phyloP scores from a whole-genome alignment of 2,797 vertebrate species.

The Cyprinodon diabolis region DNA sequence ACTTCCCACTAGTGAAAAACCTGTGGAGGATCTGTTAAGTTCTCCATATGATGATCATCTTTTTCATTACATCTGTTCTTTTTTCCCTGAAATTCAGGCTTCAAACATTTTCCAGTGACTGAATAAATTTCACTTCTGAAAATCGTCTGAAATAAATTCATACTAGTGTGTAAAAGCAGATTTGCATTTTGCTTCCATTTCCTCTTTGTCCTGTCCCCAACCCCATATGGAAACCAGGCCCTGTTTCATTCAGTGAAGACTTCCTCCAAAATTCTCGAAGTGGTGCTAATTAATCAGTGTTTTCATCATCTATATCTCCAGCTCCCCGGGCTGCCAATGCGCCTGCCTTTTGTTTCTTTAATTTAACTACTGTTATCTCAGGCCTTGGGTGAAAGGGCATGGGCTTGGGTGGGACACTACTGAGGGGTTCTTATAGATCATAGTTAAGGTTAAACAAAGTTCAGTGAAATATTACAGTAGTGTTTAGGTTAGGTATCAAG shows the following conservation, averaged over 20 bases:
- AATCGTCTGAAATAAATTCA: conserved; percentile 39
- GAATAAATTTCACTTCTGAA: conserved; percentile 11
- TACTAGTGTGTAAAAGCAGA: conserved; percentile 41
- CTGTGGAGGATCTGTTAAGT: conserved; percentile 11
- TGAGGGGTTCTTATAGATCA: conserved; percentile 86
- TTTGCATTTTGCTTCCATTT: conserved; percentile 32
- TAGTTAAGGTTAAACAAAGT: conserved; percentile 89
- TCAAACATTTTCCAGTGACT: no score
- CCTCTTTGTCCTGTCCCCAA: conserved; percentile 72
- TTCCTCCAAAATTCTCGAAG: conserved; percentile 89
- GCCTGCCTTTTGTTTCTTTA: conserved; percentile 84
- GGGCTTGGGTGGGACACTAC: conserved; percentile 81
- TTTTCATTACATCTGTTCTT: no score
- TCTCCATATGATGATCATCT: conserved; percentile 15
- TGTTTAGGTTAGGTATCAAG: conserved; percentile 64
- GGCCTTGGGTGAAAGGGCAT: conserved; percentile 87
- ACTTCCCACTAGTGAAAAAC: not conserved
- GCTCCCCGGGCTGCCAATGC: conserved; percentile 76
- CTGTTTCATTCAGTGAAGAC: conserved; percentile 93
- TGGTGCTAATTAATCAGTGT: conserved; percentile 85
- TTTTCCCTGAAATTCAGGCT: no score
- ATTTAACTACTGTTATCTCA: conserved; percentile 88
- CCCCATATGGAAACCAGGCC: conserved; percentile 66
- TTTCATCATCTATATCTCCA: conserved; percentile 76
- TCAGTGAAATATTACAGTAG: conserved; percentile 82